Base-by-base conservation (phyloP, 1,140 invertebrate species). In the Calosoma granatense region DNA sequence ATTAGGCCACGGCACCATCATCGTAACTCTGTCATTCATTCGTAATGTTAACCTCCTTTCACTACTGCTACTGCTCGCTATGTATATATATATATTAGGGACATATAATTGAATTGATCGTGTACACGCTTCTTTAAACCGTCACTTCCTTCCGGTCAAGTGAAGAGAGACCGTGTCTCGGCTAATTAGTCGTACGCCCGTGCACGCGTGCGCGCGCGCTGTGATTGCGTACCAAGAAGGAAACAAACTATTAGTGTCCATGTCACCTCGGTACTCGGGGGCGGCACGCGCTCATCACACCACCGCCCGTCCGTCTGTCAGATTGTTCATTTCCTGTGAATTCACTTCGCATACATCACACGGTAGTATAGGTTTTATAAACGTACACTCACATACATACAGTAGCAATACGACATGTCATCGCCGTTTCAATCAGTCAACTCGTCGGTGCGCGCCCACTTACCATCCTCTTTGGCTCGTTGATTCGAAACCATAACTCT, bases 401-500 rank as follows among this genome's bases (percentile, higher is more conserved):
- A 47, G 41, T 30, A 30, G 17, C 4, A 6, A 17, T 47, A 47
- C 9, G 9, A 17, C 17, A 47, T 47, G 41, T 47, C 41, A 47
- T 47, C 41, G 15, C 17, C 9, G 41, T 47, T 47, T 47, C 41
- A 47, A 47, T 47, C 41, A 47, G 41, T 47, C 41, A 47, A 20
- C 11, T 20, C 15, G 43, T 51, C 6, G 6, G 14, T 22, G 20
- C 22, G 51, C 51, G 20, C 55, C 63, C 65, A 68, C 64, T 68
- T 67, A 68, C 59, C 62, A 65, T 64, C 59, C 57, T 61, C 58
- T 60, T 63, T 55, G 57, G 57, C 26, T 53, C 23, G 63, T 59
- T 62, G 64, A 64, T 64, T 63, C 61, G 60, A 61, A 66, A 64
- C 64, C 63, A 68, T 68, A 66, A 65, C 61, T 68, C 67, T 68